Conservation (phyloP, 1,140 invertebrate genomes). For the Nixonia krombeini region DNA sequence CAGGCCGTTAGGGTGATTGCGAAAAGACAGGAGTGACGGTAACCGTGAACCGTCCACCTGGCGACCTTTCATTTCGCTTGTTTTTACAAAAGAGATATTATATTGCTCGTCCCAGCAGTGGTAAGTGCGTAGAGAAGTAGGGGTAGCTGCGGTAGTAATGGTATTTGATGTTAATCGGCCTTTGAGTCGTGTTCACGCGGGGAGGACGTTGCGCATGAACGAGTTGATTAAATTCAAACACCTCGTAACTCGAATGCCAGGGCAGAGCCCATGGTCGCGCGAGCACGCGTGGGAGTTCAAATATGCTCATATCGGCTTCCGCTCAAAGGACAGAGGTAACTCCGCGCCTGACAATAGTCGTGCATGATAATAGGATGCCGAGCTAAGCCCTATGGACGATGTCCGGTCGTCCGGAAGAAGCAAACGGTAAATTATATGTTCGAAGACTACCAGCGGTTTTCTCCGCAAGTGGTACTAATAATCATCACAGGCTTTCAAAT, state of each 20-base stretch:
- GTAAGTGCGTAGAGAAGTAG: constrained; percentile 3
- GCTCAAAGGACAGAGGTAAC: constrained; percentile 64
- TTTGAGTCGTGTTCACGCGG: constrained; percentile 63
- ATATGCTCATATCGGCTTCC: constrained; percentile 67
- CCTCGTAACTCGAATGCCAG: constrained; percentile 65
- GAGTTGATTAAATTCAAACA: constrained; percentile 72
- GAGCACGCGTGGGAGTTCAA: constrained; percentile 59
- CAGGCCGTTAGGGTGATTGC: not conserved
- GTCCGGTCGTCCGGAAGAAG: constrained; percentile 58
- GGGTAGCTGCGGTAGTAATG: constrained; percentile 53
- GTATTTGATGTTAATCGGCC: constrained; percentile 69
- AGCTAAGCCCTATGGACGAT: constrained; percentile 51
- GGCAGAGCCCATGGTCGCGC: constrained; percentile 41
- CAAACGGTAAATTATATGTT: constrained; percentile 40
- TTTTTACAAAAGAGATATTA: constrained; percentile 37
- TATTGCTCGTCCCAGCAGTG: constrained; percentile 13
- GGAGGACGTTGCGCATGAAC: constrained; percentile 65
- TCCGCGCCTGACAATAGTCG: constrained; percentile 66
- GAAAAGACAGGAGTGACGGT: constrained; percentile 9
- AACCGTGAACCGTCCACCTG: constrained; percentile 24
- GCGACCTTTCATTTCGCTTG: constrained; percentile 21
- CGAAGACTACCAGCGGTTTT: constrained; percentile 9
- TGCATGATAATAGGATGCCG: constrained; percentile 66
- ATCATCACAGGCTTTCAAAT: too few relatives aligned
- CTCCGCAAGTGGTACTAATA: too few relatives aligned